Conservation (phyloP, 2,888 invertebrate species). For the Drosophila mimica region DNA sequence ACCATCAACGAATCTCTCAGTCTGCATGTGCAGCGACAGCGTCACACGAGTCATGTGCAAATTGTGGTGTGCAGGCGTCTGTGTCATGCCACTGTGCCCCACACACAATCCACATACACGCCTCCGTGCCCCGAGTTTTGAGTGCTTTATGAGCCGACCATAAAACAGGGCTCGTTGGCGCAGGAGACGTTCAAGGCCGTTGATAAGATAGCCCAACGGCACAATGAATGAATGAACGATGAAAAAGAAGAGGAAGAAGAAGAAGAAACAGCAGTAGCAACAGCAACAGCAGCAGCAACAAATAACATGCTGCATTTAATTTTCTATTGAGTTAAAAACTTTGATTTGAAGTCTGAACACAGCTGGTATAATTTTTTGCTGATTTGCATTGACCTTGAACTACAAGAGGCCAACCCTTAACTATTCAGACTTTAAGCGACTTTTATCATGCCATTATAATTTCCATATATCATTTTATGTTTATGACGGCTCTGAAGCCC, state of each 20-base stretch:
- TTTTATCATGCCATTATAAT: neutral
- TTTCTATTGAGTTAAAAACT: conserved; percentile 27
- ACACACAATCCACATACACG: neutral
- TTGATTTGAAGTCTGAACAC: conserved; percentile 10
- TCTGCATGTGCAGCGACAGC: conserved; percentile 13
- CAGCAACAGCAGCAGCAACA: conserved; percentile 7
- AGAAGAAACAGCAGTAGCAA: conserved; percentile 9
- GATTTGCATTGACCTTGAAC: conserved; percentile 22
- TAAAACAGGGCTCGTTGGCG: conserved; percentile 28
- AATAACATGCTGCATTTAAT: conserved; percentile 41
- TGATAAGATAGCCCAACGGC: conserved; percentile 58
- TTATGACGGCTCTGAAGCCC: neutral
- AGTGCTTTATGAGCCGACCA: conserved; percentile 41
- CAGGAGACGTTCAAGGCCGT: conserved; percentile 58
- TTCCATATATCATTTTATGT: neutral
- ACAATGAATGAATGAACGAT: conserved; percentile 18
- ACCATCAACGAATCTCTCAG: conserved; percentile 4
- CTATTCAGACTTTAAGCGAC: neutral
- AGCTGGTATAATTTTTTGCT: conserved; percentile 16
- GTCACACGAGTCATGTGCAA: conserved; percentile 51
- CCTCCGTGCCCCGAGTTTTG: conserved; percentile 5
- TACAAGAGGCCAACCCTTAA: conserved; percentile 28
- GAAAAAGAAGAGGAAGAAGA: neutral
- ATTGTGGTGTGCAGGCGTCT: conserved; percentile 21
- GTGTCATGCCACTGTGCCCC: conserved; percentile 33